Percentiles rank a stretch among this genome's conserved stretches.
These are phyloP conservation scores for Synergus laeviventris DNA, from an alignment of 2,888 invertebrate genomes.

Conservation along the genomic window DNA sequence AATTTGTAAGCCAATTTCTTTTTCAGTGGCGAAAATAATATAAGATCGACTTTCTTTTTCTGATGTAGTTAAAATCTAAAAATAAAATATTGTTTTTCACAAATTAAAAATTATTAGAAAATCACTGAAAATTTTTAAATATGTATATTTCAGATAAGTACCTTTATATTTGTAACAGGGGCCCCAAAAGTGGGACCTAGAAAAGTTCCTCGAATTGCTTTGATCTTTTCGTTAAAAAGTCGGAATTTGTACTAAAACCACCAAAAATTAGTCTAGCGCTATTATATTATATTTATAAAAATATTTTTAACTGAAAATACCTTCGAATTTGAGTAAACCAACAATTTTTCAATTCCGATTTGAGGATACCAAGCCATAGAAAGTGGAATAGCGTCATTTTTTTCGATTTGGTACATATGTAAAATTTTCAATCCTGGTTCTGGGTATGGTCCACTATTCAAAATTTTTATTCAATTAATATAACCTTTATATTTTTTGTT, in stretches of 20 bases:
- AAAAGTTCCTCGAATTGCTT: constrained; percentile 82
- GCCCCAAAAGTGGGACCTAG: constrained; percentile 84
- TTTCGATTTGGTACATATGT: constrained; percentile 80
- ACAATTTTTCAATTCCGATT: constrained; percentile 74
- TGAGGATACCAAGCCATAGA: constrained; percentile 77
- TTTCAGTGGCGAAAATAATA: constrained; percentile 81
- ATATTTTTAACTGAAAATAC: constrained; percentile 66
- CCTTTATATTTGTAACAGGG: constrained; percentile 78
- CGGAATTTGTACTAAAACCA: constrained; percentile 80
- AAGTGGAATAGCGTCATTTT: constrained; percentile 80
- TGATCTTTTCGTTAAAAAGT: constrained; percentile 80
- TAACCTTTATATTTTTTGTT: background rate
- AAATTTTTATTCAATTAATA: constrained; percentile 7
- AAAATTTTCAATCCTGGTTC: constrained; percentile 64
- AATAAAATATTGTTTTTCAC: constrained; percentile 27
- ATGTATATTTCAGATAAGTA: constrained; percentile 53
- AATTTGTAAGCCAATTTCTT: constrained; percentile 83
- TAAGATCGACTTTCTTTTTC: constrained; percentile 74
- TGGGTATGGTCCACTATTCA: constrained; percentile 64
- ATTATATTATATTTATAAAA: background rate
- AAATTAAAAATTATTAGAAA: background rate
- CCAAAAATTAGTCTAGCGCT: background rate
- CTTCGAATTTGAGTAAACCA: constrained; percentile 82
- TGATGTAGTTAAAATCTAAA: constrained; percentile 71
- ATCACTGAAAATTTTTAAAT: background rate